A percentile compares a stretch with the other conserved stretches of the same genome.
Evolutionary conservation across 2,888 invertebrate genomes (phyloP).

Genomic region (Plebejus melissa): DNA sequence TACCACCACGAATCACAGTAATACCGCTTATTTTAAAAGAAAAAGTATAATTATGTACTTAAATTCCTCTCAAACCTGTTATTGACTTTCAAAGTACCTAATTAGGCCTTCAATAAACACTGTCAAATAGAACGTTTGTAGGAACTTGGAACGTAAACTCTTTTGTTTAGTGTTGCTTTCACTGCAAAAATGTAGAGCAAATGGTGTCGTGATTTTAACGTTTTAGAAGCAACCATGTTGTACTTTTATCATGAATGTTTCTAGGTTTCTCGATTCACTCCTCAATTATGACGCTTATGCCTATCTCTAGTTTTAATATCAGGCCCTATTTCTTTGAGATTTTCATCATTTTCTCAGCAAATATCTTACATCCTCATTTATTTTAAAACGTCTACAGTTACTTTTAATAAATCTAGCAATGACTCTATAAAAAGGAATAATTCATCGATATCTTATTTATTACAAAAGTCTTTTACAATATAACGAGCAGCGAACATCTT

Average conservation of each 20-base stretch:
- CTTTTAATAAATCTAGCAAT: neutral
- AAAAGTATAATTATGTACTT: conserved; percentile 1
- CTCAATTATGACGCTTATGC: neutral
- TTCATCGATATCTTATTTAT: conserved; percentile 18
- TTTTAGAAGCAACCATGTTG: neutral
- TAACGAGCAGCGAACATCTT: conserved; percentile 45
- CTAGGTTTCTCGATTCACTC: neutral
- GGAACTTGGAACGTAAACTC: conserved; percentile 26
- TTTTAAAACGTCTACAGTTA: neutral
- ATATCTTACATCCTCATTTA: neutral
- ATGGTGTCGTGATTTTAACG: conserved; percentile 7
- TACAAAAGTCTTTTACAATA: conserved; percentile 39
- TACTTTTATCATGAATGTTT: neutral
- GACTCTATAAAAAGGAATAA: conserved; percentile 22
- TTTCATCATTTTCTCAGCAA: neutral
- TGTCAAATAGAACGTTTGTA: conserved; percentile 17
- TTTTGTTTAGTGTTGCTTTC: conserved; percentile 28
- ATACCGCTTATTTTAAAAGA: neutral
- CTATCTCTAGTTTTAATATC: neutral
- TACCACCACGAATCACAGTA: too few relatives aligned
- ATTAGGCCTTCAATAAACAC: conserved; percentile 25
- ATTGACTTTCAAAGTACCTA: conserved; percentile 20
- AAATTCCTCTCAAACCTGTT: conserved; percentile 4
- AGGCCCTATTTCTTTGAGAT: neutral
- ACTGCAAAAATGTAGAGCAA: conserved; percentile 21